These are phyloP conservation scores for Nebria salina DNA, from an alignment of 2,888 invertebrate genomes.

Conservation along the genomic window DNA sequence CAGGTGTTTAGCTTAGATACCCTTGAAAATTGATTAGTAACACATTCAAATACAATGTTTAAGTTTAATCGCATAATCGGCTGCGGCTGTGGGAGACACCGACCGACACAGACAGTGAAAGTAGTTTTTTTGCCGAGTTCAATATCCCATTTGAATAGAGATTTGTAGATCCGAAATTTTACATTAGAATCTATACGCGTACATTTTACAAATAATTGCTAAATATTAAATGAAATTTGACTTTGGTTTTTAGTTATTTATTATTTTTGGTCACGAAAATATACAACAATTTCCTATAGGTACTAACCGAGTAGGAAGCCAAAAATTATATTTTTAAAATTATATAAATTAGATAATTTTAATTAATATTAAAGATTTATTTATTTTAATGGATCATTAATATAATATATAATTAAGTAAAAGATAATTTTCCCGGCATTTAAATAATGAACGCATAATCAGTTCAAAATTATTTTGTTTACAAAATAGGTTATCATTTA, in stretches of 20 bases:
- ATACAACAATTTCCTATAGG: too few relatives aligned
- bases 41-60: not conserved
- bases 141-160: not conserved
- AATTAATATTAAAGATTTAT: not conserved
- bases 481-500: not conserved
- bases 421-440: not conserved
- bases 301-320: not conserved
- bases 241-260: too few relatives aligned
- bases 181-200: not conserved
- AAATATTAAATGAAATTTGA: too few relatives aligned
- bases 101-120: not conserved
- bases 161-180: not conserved
- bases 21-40: not conserved
- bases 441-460: not conserved
- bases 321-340: not conserved
- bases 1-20: not conserved
- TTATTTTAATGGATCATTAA: not conserved
- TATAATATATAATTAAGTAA: not conserved
- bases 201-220: not conserved
- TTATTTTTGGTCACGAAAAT: too few relatives aligned
- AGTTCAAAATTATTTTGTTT: not conserved
- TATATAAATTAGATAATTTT: not conserved
- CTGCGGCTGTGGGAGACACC: not conserved
- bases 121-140: not conserved
- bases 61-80: not conserved